Percentiles rank a stretch among this genome's conserved stretches.
Evolutionary conservation across 2,888 invertebrate genomes (phyloP).

Genomic region (Clistopyga incitator): DNA sequence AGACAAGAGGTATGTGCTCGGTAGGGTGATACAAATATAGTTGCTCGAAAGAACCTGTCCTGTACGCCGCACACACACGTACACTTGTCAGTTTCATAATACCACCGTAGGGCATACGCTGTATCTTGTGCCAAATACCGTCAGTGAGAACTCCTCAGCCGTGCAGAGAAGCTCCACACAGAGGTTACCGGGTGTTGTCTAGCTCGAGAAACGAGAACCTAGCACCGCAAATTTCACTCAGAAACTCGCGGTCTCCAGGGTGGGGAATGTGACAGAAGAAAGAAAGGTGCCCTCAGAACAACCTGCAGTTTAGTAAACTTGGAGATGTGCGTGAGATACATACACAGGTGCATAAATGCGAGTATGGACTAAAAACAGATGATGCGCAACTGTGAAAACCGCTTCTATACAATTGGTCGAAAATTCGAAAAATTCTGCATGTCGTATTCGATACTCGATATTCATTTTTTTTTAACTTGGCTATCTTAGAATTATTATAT

Average conservation of each 20-base stretch:
- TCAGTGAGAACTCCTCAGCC: slow-evolving; percentile 6
- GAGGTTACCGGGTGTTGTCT: slow-evolving; percentile 29
- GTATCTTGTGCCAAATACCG: slow-evolving; percentile 29
- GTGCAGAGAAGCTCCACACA: slow-evolving; percentile 26
- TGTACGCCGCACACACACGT: slow-evolving; percentile 20
- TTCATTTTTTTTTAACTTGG: too few species aligned
- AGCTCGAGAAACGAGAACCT: background rate
- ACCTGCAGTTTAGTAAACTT: background rate
- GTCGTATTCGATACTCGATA: too few species aligned
- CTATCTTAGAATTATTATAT: background rate
- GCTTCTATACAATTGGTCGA: slow-evolving; percentile 61
- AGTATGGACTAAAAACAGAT: slow-evolving; percentile 59
- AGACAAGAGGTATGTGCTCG: slow-evolving; percentile 22
- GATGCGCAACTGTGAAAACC: slow-evolving; percentile 60
- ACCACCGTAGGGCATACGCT: slow-evolving; percentile 13
- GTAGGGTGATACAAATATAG: slow-evolving; percentile 18
- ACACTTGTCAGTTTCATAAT: slow-evolving; percentile 59
- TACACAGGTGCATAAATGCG: slow-evolving; percentile 32
- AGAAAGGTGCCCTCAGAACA: slow-evolving; percentile 11
- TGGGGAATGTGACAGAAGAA: slow-evolving; percentile 2
- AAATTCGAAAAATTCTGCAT: slow-evolving; percentile 31
- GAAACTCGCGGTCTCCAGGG: slow-evolving; percentile 27
- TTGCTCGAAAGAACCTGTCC: slow-evolving; percentile 41
- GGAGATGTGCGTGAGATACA: slow-evolving; percentile 19
- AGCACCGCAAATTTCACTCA: slow-evolving; percentile 41